These are phyloP conservation scores for Triplophysa bombifrons DNA, from an alignment of 2,797 vertebrate species.

Conservation along the genomic window DNA sequence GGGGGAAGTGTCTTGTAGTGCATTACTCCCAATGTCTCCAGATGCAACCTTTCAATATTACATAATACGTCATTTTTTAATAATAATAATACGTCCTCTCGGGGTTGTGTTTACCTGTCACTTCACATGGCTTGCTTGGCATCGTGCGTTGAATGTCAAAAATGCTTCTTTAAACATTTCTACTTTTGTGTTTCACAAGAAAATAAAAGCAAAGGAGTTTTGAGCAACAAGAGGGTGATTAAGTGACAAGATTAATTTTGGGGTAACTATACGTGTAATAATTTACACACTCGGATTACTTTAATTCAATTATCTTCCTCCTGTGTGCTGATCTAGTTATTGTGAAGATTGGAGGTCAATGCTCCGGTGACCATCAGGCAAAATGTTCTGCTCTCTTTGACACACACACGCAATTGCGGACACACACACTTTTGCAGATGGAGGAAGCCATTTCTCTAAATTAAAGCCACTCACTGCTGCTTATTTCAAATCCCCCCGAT, in stretches of 20 bases:
- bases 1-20: too few species aligned
- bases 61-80: too few species aligned
- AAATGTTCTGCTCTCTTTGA: neutral
- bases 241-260: neutral
- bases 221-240: neutral
- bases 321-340: slow-evolving; percentile 3
- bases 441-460: slow-evolving; percentile 82
- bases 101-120: too few species aligned
- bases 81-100: too few species aligned
- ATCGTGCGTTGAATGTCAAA: too few species aligned
- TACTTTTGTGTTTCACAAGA: neutral
- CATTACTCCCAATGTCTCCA: too few species aligned
- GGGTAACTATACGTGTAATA: neutral
- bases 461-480: slow-evolving; percentile 75
- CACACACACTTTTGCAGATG: slow-evolving; percentile 69
- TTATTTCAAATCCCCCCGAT: slow-evolving; percentile 84
- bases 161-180: neutral
- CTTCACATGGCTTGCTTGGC: too few species aligned
- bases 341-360: neutral
- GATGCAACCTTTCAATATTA: too few species aligned
- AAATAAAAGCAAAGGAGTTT: neutral
- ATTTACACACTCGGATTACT: neutral
- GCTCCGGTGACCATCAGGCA: neutral
- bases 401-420: neutral
- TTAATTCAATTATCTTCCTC: neutral